Percentiles rank a stretch among this genome's conserved stretches.
These are phyloP conservation scores for Chunga burmeisteri DNA, from an alignment of 2,113 vertebrate species.

Conservation along the genomic window DNA sequence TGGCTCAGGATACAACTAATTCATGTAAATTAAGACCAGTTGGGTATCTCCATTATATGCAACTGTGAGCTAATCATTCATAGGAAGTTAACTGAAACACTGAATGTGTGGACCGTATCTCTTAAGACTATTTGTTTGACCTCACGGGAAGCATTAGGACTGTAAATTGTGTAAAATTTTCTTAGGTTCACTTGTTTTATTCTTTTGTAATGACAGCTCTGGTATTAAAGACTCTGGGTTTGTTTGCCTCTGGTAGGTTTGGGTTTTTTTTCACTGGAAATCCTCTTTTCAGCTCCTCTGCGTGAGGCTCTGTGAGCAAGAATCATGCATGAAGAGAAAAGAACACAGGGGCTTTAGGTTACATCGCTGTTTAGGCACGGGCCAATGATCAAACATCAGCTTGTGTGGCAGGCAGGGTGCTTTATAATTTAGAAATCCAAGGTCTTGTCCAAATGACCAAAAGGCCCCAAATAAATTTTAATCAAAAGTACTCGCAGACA, in stretches of 20 bases:
- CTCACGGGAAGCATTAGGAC: background rate
- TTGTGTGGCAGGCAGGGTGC: background rate
- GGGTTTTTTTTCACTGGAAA: background rate
- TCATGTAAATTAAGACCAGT: background rate
- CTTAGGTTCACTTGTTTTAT: background rate
- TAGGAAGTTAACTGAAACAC: background rate
- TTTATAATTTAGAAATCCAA: background rate
- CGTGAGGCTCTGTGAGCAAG: background rate
- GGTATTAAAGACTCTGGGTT: background rate
- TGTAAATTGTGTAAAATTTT: slow-evolving; percentile 17
- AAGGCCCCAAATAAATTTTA: background rate
- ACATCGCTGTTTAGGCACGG: background rate
- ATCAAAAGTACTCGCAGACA: background rate
- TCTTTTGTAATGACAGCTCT: background rate
- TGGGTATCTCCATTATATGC: background rate
- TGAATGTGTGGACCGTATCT: background rate
- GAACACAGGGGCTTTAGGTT: background rate
- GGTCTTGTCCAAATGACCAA: background rate
- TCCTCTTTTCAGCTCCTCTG: background rate
- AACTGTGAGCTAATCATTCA: slow-evolving; percentile 26
- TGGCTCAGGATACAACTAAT: background rate
- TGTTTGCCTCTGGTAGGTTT: background rate
- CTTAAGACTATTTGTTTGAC: background rate
- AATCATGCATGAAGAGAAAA: slow-evolving; percentile 20
- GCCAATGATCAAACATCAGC: slow-evolving; percentile 30